Evolutionary conservation across 2,797 vertebrate species (phyloP).

Genomic region (Cygnus olor): DNA sequence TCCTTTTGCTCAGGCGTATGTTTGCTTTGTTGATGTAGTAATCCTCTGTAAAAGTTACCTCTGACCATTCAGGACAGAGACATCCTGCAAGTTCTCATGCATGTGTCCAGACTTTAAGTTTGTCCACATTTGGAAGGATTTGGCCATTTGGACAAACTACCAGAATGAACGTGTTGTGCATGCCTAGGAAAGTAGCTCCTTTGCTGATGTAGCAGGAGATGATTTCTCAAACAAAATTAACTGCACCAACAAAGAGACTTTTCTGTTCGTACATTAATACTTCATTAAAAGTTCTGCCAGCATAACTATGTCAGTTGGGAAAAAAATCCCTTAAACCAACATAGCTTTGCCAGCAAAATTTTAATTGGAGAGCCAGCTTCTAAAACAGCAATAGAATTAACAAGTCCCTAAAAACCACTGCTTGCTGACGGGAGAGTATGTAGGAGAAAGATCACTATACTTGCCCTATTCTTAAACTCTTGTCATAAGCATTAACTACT

Average conservation of each 20-base stretch:
- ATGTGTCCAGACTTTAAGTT: slow-evolving; percentile 26
- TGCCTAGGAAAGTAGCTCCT: not conserved
- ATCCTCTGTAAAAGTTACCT: not conserved
- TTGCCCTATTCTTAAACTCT: slow-evolving; percentile 12
- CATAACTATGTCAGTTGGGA: slow-evolving; percentile 8
- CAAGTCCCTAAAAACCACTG: not conserved
- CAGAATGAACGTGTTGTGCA: not conserved
- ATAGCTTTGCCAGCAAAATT: slow-evolving; percentile 42
- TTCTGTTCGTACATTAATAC: not conserved
- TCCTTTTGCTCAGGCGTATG: not conserved
- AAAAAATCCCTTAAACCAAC: slow-evolving; percentile 33
- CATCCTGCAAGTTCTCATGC: not conserved
- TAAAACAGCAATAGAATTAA: slow-evolving; percentile 37
- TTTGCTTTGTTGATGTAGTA: not conserved
- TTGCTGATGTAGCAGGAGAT: not conserved
- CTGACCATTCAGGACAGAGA: not conserved
- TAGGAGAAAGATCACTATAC: slow-evolving; percentile 4
- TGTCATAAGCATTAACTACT: not conserved
- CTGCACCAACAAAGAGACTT: not conserved
- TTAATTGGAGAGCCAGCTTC: slow-evolving; percentile 35
- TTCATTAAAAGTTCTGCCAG: slow-evolving; percentile 37
- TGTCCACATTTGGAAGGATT: not conserved
- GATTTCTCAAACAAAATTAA: slow-evolving; percentile 3
- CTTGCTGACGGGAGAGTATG: not conserved
- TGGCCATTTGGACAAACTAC: not conserved